Conservation (phyloP, 2,113 vertebrate genomes). For the Myotis davidii region DNA sequence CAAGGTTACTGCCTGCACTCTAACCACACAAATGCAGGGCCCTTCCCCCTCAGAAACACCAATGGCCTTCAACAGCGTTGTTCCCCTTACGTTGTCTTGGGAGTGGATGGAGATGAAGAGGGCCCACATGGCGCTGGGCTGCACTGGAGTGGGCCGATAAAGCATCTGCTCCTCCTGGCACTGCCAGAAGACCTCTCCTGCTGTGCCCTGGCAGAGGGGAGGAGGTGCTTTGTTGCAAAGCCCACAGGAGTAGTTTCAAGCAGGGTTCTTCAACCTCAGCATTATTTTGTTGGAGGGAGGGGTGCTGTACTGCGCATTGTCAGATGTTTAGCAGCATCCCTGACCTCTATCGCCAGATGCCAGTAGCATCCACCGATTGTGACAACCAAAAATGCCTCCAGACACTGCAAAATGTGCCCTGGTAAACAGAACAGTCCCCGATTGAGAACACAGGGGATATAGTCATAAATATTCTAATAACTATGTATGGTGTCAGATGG, state of each 20-base stretch:
- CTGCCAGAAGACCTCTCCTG: neutral
- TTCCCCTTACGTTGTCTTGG: neutral
- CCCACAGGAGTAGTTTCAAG: neutral
- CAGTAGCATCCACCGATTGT: neutral
- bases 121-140: neutral
- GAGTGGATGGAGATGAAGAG: neutral
- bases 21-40: neutral
- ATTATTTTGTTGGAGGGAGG: neutral
- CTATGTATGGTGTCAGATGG: neutral
- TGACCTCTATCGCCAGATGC: neutral
- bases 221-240: neutral
- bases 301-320: neutral
- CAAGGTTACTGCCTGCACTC: constrained; percentile 17
- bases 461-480: neutral
- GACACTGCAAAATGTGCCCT: neutral
- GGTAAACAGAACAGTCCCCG: neutral
- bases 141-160: neutral
- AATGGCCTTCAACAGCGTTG: neutral
- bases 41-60: neutral
- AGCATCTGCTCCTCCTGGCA: neutral
- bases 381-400: neutral
- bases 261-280: neutral
- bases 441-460: neutral
- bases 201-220: neutral
- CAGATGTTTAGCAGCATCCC: neutral